Evolutionary conservation across 2,888 invertebrate genomes (phyloP).

Genomic region (Machimus atricapillus): DNA sequence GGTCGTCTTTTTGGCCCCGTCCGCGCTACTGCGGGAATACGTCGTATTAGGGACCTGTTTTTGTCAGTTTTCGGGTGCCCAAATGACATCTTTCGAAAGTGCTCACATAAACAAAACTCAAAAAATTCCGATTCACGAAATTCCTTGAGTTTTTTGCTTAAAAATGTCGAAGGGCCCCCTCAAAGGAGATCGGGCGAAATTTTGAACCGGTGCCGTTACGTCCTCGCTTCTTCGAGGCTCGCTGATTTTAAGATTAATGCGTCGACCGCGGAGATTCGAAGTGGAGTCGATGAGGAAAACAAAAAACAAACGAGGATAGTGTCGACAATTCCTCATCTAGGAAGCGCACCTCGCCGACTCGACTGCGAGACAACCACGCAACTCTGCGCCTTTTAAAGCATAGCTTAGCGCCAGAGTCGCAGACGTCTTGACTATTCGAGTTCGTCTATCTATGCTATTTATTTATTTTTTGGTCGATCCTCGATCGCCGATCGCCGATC

Average conservation of each 20-base stretch:
- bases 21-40: conserved; percentile 6
- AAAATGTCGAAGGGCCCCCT: background rate
- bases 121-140: conserved; percentile 37
- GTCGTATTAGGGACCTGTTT: conserved; percentile 34
- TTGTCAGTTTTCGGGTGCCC: conserved; percentile 39
- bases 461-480: conserved; percentile 4
- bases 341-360: background rate
- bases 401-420: conserved; percentile 31
- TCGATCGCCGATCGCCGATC: background rate
- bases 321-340: conserved; percentile 35
- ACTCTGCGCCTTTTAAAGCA: conserved; percentile 32
- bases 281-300: background rate
- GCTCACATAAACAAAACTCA: conserved; percentile 39
- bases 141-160: conserved; percentile 29
- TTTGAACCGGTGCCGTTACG: conserved; percentile 22
- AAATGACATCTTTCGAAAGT: conserved; percentile 41
- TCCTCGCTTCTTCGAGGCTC: background rate
- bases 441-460: background rate
- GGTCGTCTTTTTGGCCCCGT: conserved; percentile 16
- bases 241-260: conserved; percentile 11
- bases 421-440: conserved; percentile 19
- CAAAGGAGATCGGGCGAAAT: conserved; percentile 18
- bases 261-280: background rate
- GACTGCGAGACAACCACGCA: conserved; percentile 6
- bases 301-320: background rate